Evolutionary conservation across 2,797 vertebrate genomes (phyloP), one percentile per base, ranked within the genome.

Genomic region (Pseudotriccus pelzelni): DNA sequence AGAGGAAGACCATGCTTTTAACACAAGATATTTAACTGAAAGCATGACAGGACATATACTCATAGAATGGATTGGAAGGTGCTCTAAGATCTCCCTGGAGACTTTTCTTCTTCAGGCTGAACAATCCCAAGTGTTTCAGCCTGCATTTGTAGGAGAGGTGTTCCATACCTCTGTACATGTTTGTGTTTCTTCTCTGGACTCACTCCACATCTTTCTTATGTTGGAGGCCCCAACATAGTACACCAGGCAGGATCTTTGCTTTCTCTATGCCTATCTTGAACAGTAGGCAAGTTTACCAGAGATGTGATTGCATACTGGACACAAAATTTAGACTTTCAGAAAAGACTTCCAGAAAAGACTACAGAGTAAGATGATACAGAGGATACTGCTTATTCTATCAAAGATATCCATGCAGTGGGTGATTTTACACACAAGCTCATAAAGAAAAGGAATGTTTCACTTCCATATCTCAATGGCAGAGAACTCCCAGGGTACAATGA

Each of bases 101-200:
- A 10, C 12, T 47, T 30, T 44, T 53, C 6, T 15, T 47, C 79
- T 47, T 52, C 30, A 62, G 36, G 9, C 13, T 55, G 55, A 62
- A 9, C 9, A 37, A 8, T 7, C 9, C 0, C 0, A 27, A 7
- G 3, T 59, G 46, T 25, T 8, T 46, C 24, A 63, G 16, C 43
- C 56, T 56, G 4, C 56, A 49, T 37, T 69, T 43, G 24, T 3
- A 24, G 36, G 11, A 56, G 43, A 37, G 5, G 36, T 55, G 10
- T 16, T 49, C 36, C 19, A 63, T 24, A 23, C 11, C 7, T 62
- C 41, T 76, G 41, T 23, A n/a, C 3, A 10, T 10, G 27, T 37
- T 44, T 28, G 20, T 50, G 23, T 9, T 15, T 69, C 23, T 69
- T 7, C 15, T 43, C n/a, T 58, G 50, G 37, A 63, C 14, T 56